phyloP scores from a whole-genome alignment of 1,140 invertebrate species.

The Hypsibius dujardini region DNA sequence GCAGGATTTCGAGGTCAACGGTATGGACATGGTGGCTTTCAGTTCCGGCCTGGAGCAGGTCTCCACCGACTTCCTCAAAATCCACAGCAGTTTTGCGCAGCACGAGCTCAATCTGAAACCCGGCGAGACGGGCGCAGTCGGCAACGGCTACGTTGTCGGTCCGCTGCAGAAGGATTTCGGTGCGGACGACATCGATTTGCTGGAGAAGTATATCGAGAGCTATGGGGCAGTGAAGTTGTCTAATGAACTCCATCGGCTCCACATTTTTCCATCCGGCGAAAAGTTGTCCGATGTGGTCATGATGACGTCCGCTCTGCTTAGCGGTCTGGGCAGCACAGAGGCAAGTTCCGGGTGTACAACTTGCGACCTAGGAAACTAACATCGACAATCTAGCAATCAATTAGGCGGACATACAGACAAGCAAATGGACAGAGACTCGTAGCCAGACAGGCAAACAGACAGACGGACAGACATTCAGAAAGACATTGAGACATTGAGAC shows the following conservation, averaged over 20 bases:
- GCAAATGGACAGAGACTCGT: no score
- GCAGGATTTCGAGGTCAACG: conserved; percentile 33
- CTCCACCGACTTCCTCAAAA: conserved; percentile 32
- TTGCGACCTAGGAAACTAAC: no score
- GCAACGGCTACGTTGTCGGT: conserved; percentile 66
- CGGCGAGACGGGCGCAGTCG: conserved; percentile 50
- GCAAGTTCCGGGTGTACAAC: no score
- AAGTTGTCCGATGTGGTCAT: conserved; percentile 14
- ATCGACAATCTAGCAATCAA: no score
- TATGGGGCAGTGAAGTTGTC: conserved; percentile 10
- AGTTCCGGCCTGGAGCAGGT: conserved; percentile 28
- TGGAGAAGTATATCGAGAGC: conserved; percentile 53
- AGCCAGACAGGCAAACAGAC: no score
- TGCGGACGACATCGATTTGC: conserved; percentile 70
- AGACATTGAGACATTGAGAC: no score
- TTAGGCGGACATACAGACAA: no score
- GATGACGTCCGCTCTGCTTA: conserved; percentile 5
- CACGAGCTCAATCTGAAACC: conserved; percentile 36
- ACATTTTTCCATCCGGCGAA: neutral
- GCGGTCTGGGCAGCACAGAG: neutral
- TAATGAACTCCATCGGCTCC: neutral
- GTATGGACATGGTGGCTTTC: conserved; percentile 34
- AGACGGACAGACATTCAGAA: no score
- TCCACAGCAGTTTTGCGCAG: conserved; percentile 38
- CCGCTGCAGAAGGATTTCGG: conserved; percentile 58